Conservation (phyloP, 2,113 vertebrate genomes). For the Microtus pennsylvanicus region DNA sequence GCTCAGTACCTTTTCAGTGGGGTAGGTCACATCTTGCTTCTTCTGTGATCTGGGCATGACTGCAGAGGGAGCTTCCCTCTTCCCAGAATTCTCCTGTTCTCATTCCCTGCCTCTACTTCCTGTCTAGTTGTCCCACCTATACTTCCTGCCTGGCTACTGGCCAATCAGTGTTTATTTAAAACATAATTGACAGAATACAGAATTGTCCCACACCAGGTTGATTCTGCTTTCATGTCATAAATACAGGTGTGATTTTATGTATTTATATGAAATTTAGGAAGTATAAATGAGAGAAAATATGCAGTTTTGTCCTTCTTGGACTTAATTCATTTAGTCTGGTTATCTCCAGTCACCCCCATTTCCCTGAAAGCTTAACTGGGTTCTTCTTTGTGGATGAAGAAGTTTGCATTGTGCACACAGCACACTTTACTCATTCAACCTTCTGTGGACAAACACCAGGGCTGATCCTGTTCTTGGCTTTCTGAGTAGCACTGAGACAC, state of each 20-base stretch:
- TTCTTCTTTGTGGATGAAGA: not conserved
- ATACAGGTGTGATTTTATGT: not conserved
- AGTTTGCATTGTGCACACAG: not conserved
- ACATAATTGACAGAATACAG: too few species aligned
- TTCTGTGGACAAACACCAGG: not conserved
- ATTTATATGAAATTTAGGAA: not conserved
- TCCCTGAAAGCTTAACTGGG: not conserved
- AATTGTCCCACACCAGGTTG: not conserved
- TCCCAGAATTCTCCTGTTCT: too few species aligned
- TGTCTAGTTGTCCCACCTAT: too few species aligned
- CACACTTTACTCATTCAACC: too few species aligned
- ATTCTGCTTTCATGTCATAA: not conserved
- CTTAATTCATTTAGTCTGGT: not conserved
- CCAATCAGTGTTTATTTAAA: too few species aligned
- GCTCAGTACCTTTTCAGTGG: too few species aligned
- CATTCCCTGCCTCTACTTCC: too few species aligned
- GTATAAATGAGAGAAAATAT: not conserved
- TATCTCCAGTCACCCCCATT: not conserved
- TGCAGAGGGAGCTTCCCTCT: too few species aligned
- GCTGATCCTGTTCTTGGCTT: not conserved
- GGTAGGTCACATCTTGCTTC: too few species aligned
- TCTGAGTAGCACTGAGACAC: too few species aligned
- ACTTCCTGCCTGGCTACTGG: too few species aligned
- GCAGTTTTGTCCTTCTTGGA: not conserved
- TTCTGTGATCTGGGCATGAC: too few species aligned